phyloP scores from a whole-genome alignment of 2,797 vertebrate genomes.

The Gambelia wislizenii region DNA sequence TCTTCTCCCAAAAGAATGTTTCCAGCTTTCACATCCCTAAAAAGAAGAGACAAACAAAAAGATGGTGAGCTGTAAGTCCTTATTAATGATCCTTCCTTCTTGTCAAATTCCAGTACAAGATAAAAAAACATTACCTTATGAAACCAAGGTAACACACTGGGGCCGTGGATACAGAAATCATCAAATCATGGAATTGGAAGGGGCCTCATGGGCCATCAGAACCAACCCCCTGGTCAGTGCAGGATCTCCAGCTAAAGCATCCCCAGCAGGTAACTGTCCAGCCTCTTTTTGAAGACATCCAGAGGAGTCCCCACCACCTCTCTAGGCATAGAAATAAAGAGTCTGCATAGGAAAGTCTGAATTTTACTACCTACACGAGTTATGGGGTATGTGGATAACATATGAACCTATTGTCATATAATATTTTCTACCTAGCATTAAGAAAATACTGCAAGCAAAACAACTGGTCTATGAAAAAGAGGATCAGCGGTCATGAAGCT shows the following conservation, averaged over 20 bases:
- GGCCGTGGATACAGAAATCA: not conserved
- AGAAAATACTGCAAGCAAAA: not conserved
- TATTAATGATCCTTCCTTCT: conserved; percentile 14
- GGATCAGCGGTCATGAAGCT: too few relatives aligned
- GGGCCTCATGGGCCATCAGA: too few relatives aligned
- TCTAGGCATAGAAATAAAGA: not conserved
- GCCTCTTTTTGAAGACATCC: too few relatives aligned
- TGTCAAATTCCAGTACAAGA: not conserved
- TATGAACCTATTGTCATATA: too few relatives aligned
- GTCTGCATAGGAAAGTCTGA: not conserved
- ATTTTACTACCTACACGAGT: not conserved
- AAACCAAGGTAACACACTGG: not conserved
- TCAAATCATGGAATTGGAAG: too few relatives aligned
- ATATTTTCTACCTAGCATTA: not conserved
- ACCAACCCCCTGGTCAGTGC: too few relatives aligned
- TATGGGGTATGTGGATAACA: not conserved
- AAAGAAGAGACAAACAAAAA: conserved; percentile 50
- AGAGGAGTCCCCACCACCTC: too few relatives aligned
- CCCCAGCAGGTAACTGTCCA: too few relatives aligned
- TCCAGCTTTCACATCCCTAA: conserved; percentile 94
- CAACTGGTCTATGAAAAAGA: too few relatives aligned
- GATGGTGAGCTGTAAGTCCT: not conserved
- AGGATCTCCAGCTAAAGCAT: too few relatives aligned
- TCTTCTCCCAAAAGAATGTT: conserved; percentile 96
- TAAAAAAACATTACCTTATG: not conserved